Conservation (phyloP, 2,888 invertebrate species). For the Marasmarcha lunaedactyla region DNA sequence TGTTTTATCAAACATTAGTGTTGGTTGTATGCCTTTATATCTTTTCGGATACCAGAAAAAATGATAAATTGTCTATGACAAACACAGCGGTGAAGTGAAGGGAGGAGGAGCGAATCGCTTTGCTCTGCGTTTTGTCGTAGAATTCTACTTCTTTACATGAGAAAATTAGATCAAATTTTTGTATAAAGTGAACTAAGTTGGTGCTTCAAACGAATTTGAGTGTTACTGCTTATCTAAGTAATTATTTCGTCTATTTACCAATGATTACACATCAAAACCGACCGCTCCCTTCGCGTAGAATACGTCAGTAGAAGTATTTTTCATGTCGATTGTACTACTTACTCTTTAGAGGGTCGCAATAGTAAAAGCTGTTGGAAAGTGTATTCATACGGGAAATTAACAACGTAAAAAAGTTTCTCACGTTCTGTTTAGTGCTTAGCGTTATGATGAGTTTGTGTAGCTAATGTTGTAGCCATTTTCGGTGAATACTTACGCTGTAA, state of each 20-base stretch:
- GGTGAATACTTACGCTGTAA: constrained; percentile 41
- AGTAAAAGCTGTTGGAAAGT: constrained; percentile 70
- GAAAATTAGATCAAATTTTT: constrained; percentile 37
- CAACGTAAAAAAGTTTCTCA: constrained; percentile 57
- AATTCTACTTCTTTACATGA: constrained; percentile 46
- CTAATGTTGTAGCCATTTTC: constrained; percentile 57
- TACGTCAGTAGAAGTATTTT: constrained; percentile 63
- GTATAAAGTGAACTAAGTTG: constrained; percentile 40
- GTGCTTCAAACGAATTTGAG: constrained; percentile 35
- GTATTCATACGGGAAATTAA: constrained; percentile 52
- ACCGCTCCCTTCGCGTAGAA: constrained; percentile 64
- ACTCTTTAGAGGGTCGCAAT: constrained; percentile 46
- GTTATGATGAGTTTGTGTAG: constrained; percentile 28
- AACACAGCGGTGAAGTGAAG: constrained; percentile 29
- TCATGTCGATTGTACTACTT: constrained; percentile 65
- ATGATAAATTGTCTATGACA: constrained; percentile 17
- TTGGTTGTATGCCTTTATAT: too few species aligned
- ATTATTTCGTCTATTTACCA: constrained; percentile 27
- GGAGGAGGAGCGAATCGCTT: constrained; percentile 59
- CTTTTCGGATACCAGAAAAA: too few species aligned
- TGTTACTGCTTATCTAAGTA: constrained; percentile 27
- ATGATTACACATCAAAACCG: constrained; percentile 39
- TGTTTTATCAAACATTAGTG: too few species aligned
- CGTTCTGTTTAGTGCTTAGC: constrained; percentile 40
- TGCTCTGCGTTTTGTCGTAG: constrained; percentile 44